A percentile compares a stretch with the other conserved stretches of the same genome.
phyloP scores from a whole-genome alignment of 2,113 vertebrate species.

The Athene cunicularia region DNA sequence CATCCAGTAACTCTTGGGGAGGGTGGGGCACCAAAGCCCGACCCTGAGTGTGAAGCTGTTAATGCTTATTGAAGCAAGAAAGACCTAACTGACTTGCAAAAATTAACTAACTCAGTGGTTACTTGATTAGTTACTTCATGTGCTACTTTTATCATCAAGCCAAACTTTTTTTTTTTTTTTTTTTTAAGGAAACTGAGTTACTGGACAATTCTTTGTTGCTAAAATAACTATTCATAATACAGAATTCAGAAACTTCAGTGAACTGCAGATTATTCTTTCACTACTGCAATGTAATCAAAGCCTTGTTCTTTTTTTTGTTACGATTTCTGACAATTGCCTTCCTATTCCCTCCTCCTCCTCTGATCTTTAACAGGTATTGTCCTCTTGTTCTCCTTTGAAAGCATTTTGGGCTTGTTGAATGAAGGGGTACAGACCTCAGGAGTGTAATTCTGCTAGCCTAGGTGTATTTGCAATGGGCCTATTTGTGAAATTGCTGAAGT shows the following conservation, averaged over 20 bases:
- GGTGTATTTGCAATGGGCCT: neutral
- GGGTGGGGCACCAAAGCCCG: neutral
- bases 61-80: neutral
- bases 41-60: neutral
- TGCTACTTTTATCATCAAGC: slow-evolving; percentile 46
- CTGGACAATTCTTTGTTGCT: slow-evolving; percentile 50
- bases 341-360: neutral
- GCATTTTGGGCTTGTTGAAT: neutral
- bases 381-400: neutral
- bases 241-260: neutral
- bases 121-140: slow-evolving; percentile 42
- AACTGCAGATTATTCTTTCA: slow-evolving; percentile 39
- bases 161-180: neutral
- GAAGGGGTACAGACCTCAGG: neutral
- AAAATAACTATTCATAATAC: slow-evolving; percentile 29
- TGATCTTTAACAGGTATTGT: neutral
- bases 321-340: neutral
- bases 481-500: neutral
- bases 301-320: slow-evolving; percentile 4
- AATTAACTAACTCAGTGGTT: slow-evolving; percentile 37
- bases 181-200: neutral
- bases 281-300: neutral
- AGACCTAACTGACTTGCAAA: slow-evolving; percentile 45
- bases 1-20: neutral
- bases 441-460: neutral